Conservation (phyloP, 2,888 invertebrate species). For the Ferrisia virgata region DNA sequence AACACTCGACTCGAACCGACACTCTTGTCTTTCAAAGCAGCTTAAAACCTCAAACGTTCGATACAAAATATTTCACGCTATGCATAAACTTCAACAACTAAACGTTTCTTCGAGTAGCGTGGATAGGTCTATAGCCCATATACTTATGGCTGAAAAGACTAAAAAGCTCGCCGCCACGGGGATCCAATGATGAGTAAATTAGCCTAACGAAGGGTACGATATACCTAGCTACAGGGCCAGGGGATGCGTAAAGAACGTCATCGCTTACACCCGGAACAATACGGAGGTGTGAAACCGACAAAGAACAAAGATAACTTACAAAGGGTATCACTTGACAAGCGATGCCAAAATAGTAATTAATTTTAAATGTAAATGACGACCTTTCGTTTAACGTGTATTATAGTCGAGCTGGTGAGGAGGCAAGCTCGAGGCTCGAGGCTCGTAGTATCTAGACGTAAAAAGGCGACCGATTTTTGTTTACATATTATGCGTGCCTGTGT, state of each 20-base stretch:
- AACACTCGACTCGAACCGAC: neutral
- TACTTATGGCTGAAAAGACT: too few relatives aligned
- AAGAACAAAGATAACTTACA: neutral
- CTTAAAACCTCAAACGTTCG: neutral
- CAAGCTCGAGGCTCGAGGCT: neutral
- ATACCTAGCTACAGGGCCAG: too few relatives aligned
- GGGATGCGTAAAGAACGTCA: neutral
- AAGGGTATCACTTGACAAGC: neutral
- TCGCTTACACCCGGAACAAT: neutral
- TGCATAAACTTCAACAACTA: neutral
- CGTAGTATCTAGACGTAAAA: neutral
- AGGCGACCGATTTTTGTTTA: neutral
- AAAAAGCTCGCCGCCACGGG: neutral
- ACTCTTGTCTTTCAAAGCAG: neutral
- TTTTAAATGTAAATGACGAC: slow-evolving; percentile 3
- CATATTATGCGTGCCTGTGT: neutral
- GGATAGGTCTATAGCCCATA: too few relatives aligned
- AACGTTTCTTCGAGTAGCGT: too few relatives aligned
- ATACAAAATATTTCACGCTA: neutral
- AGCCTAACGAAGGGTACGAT: neutral
- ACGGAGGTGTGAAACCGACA: neutral
- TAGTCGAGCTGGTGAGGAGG: neutral
- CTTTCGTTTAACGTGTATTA: neutral
- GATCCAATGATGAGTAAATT: neutral
- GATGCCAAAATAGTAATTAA: neutral